Percentiles rank a stretch among this genome's conserved stretches.
phyloP scores from a whole-genome alignment of 1,140 invertebrate genomes.

The Lycorma delicatula region DNA sequence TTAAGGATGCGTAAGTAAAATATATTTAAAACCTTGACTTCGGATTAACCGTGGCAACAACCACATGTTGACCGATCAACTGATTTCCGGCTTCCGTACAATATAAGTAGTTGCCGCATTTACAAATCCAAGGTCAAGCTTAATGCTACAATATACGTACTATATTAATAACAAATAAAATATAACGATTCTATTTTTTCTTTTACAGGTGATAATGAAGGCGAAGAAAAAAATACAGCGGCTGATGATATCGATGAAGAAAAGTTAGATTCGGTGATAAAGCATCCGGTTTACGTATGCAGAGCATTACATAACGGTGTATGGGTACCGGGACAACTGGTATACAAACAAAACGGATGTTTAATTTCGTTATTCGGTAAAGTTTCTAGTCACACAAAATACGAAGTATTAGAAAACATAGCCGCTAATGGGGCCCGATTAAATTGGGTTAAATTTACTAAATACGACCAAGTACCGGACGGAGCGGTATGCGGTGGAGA shows the following conservation, averaged over 20 bases:
- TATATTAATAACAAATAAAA: no score
- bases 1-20: no score
- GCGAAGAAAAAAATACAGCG: not conserved
- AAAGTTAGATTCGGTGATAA: conserved; percentile 10
- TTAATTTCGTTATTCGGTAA: conserved; percentile 51
- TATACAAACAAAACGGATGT: conserved; percentile 41
- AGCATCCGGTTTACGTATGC: conserved; percentile 59
- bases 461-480: conserved; percentile 47
- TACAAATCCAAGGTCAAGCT: no score
- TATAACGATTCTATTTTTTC: no score
- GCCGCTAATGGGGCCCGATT: conserved; percentile 64
- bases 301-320: conserved; percentile 56
- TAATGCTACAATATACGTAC: no score
- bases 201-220: no score
- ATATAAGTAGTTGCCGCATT: no score
- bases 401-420: conserved; percentile 67
- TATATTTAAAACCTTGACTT: no score
- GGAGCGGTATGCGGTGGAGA: conserved; percentile 53
- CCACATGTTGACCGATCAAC: no score
- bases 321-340: conserved; percentile 57
- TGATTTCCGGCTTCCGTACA: no score
- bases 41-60: no score
- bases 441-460: conserved; percentile 60
- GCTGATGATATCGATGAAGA: conserved; percentile 9
- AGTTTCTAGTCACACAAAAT: conserved; percentile 49